Percentiles rank a stretch among this genome's conserved stretches.
Conservation (phyloP, 1,140 invertebrate genomes). For the Conus betulinus region DNA sequence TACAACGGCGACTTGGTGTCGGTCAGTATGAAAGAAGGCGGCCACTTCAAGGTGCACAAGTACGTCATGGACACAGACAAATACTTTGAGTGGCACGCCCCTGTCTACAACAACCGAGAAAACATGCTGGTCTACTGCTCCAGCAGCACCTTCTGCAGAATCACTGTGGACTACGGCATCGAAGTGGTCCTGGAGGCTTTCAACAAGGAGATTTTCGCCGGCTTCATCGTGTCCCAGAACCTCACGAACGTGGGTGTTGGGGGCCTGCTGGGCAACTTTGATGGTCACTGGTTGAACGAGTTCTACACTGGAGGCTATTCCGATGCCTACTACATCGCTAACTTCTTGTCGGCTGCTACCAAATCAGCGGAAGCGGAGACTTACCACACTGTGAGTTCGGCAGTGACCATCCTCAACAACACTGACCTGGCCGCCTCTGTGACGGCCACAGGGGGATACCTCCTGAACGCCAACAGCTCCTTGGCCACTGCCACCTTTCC, state of each 20-base stretch:
- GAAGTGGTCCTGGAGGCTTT: conserved; percentile 8
- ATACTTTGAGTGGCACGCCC: not conserved
- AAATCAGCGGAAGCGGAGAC: not conserved
- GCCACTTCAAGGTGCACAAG: not conserved
- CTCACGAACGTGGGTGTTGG: conserved; percentile 2
- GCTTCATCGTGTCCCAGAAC: conserved; percentile 17
- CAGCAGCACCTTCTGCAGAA: not conserved
- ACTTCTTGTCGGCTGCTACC: not conserved
- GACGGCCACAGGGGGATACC: not conserved
- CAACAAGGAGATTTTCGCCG: conserved; percentile 15
- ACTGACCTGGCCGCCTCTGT: not conserved
- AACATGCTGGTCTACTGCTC: conserved; percentile 3
- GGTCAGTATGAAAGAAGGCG: not conserved
- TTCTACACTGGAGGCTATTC: not conserved
- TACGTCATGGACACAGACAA: too few relatives aligned
- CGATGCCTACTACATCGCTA: not conserved
- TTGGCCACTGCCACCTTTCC: not conserved
- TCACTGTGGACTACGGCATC: conserved; percentile 12
- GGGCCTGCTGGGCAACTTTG: not conserved
- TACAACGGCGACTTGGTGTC: not conserved
- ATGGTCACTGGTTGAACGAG: conserved; percentile 18
- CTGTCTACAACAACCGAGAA: not conserved
- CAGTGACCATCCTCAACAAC: not conserved
- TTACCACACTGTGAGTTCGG: not conserved
- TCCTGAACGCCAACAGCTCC: not conserved